Evolutionary conservation across 2,797 vertebrate genomes (phyloP).

Genomic region (Sternotherus odoratus): DNA sequence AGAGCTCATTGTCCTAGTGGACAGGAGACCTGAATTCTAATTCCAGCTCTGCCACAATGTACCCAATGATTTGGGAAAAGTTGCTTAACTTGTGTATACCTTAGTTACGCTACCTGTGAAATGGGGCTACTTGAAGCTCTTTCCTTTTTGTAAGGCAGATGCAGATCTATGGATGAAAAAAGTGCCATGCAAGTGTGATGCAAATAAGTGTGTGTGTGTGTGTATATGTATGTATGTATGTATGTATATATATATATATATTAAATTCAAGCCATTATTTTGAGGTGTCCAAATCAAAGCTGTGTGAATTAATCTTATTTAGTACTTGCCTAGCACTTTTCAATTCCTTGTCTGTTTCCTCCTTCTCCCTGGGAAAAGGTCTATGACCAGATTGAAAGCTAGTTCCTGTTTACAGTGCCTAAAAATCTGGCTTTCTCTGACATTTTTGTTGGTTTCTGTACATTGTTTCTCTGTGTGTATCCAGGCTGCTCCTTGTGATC

Average conservation of each 20-base stretch:
- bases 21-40: neutral
- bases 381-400: neutral
- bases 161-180: neutral
- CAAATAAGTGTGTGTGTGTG: neutral
- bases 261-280: neutral
- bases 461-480: neutral
- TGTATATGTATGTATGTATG: too few relatives aligned
- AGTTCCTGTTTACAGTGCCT: neutral
- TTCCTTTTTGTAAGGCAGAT: neutral
- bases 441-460: neutral
- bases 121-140: neutral
- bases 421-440: neutral
- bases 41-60: neutral
- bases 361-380: neutral
- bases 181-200: neutral
- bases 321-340: neutral
- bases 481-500: neutral
- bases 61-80: neutral
- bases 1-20: neutral
- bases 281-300: neutral
- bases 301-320: neutral
- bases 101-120: neutral
- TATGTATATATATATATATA: too few relatives aligned
- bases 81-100: neutral
- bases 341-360: neutral